These are phyloP conservation scores for Papilio helenus DNA, from an alignment of 1,140 invertebrate genomes.

Conservation along the genomic window DNA sequence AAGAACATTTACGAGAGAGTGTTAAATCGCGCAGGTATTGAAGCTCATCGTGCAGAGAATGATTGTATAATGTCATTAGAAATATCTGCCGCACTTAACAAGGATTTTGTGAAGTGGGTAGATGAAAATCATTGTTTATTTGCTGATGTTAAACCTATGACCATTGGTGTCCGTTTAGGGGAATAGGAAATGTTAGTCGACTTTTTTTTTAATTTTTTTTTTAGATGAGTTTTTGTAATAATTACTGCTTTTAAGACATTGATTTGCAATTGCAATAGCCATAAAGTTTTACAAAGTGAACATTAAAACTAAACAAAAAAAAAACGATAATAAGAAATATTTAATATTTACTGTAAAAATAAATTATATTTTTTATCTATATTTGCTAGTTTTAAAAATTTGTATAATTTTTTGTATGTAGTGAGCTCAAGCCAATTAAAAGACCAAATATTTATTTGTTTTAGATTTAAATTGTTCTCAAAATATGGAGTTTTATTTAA, in stretches of 20 bases:
- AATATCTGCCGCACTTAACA: constrained; percentile 27
- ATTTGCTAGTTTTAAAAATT: not conserved
- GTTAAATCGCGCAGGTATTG: constrained; percentile 51
- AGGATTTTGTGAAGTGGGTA: constrained; percentile 60
- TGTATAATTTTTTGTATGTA: too few relatives aligned
- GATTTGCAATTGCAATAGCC: too few relatives aligned
- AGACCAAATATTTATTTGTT: too few relatives aligned
- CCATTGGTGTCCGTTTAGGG: constrained; percentile 49
- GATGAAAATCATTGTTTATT: constrained; percentile 57
- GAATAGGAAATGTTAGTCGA: constrained; percentile 7
- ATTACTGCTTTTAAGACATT: too few relatives aligned
- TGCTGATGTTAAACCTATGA: constrained; percentile 59
- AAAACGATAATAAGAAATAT: too few relatives aligned
- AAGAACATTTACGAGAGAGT: constrained; percentile 56
- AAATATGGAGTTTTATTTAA: too few relatives aligned
- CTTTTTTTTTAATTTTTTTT: too few relatives aligned
- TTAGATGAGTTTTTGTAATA: too few relatives aligned
- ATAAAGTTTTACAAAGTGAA: not conserved
- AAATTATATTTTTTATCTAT: too few relatives aligned
- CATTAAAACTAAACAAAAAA: not conserved
- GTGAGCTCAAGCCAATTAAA: too few relatives aligned
- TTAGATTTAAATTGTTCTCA: too few relatives aligned
- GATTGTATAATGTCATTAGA: constrained; percentile 56
- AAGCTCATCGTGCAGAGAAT: constrained; percentile 54
- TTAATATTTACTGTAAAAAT: too few relatives aligned